These are phyloP conservation scores for Rhopalosiphum maidis DNA, from an alignment of 1,140 invertebrate species.

Conservation along the genomic window DNA sequence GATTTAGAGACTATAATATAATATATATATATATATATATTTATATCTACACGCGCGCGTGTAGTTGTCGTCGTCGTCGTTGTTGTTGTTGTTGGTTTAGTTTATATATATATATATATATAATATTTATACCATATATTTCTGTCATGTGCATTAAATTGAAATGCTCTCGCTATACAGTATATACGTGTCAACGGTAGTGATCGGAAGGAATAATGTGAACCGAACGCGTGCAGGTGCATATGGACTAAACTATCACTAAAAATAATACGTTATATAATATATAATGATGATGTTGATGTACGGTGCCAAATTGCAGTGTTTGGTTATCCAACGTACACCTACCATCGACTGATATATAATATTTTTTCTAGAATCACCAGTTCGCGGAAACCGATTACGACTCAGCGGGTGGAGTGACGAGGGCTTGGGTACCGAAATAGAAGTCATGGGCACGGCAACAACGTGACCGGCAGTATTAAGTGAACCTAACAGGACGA, in stretches of 20 bases:
- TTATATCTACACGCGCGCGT: neutral
- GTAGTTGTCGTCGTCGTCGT: neutral
- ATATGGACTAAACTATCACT: neutral
- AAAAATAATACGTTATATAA: neutral
- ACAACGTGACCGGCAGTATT: too few species aligned
- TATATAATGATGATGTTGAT: neutral
- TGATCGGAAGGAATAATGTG: neutral
- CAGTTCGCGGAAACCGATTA: too few species aligned
- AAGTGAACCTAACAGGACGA: neutral
- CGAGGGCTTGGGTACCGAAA: too few species aligned
- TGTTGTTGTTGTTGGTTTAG: neutral
- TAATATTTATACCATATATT: neutral
- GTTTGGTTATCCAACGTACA: neutral
- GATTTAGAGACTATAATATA: slow-evolving; percentile 21
- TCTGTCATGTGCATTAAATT: neutral
- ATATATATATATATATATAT: slow-evolving; percentile 22
- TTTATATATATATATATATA: neutral
- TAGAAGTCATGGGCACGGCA: too few species aligned
- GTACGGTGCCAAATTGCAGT: neutral
- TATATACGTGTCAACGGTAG: neutral
- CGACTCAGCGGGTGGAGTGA: too few species aligned
- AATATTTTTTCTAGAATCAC: neutral
- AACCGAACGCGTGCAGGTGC: neutral
- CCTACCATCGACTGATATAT: neutral
- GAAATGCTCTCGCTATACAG: neutral